Percentiles rank a stretch among this genome's conserved stretches.
Conservation (phyloP, 2,888 invertebrate genomes). For the Drosophila imparisetae region DNA sequence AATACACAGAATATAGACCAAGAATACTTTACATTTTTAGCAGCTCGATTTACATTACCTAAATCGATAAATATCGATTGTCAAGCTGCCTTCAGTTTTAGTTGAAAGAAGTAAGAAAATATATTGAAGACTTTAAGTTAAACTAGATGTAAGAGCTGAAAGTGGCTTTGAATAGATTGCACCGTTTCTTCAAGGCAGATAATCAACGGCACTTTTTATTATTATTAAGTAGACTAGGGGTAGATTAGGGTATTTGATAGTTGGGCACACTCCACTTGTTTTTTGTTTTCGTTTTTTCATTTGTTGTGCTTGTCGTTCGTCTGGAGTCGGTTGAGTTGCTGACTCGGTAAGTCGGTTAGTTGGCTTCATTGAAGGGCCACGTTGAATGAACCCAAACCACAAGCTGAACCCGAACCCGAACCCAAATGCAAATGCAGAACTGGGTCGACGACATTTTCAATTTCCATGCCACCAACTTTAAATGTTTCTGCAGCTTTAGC, state of each 20-base stretch:
- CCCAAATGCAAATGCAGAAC: constrained; percentile 54
- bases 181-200: not conserved
- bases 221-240: not conserved
- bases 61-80: not conserved
- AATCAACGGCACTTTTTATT: not conserved
- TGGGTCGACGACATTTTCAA: constrained; percentile 58
- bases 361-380: constrained; percentile 60
- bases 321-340: constrained; percentile 14
- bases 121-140: not conserved
- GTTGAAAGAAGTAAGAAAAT: not conserved
- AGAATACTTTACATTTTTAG: not conserved
- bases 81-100: not conserved
- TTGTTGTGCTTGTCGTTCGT: constrained; percentile 27
- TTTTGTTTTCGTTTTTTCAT: not conserved
- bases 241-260: not conserved
- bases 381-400: constrained; percentile 38
- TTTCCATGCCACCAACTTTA: constrained; percentile 33
- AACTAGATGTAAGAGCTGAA: not conserved
- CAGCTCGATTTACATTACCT: not conserved
- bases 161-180: not conserved
- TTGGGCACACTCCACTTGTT: not conserved
- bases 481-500: constrained; percentile 52
- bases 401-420: constrained; percentile 9
- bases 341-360: constrained; percentile 49
- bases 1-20: not conserved